phyloP scores from a whole-genome alignment of 1,140 invertebrate species.

The Trichomalopsis sarcophagae region DNA sequence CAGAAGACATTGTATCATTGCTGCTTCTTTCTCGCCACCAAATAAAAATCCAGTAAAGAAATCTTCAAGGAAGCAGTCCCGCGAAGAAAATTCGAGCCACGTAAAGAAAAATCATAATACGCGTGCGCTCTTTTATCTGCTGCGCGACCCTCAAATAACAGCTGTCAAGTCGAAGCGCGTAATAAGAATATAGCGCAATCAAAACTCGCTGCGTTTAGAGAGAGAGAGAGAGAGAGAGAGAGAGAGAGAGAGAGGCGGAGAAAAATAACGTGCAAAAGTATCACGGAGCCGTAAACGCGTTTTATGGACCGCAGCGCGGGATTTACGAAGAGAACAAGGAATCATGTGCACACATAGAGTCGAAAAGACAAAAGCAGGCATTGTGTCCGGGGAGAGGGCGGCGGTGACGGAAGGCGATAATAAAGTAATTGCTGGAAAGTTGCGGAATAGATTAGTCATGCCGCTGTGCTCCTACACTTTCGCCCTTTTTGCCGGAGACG shows the following conservation, averaged over 20 bases:
- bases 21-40: background rate
- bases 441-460: slow-evolving; percentile 1
- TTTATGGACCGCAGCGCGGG: background rate
- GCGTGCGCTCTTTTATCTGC: background rate
- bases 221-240: background rate
- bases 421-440: slow-evolving; percentile 9
- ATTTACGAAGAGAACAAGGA: background rate
- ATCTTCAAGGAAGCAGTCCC: background rate
- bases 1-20: background rate
- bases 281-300: slow-evolving; percentile 15
- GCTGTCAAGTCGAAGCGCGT: background rate
- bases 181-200: background rate
- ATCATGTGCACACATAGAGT: background rate
- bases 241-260: background rate
- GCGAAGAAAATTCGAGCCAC: background rate
- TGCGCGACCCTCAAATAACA: background rate
- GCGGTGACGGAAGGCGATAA: background rate
- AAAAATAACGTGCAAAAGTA: slow-evolving; percentile 19
- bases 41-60: no score
- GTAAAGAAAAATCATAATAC: background rate
- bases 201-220: background rate
- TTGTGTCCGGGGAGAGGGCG: background rate
- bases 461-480: background rate
- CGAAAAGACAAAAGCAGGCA: background rate
- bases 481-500: background rate